Percentiles rank a stretch among this genome's conserved stretches.
These are phyloP conservation scores for Sminthurinus aureus DNA, from an alignment of 2,888 invertebrate species.

Conservation along the genomic window DNA sequence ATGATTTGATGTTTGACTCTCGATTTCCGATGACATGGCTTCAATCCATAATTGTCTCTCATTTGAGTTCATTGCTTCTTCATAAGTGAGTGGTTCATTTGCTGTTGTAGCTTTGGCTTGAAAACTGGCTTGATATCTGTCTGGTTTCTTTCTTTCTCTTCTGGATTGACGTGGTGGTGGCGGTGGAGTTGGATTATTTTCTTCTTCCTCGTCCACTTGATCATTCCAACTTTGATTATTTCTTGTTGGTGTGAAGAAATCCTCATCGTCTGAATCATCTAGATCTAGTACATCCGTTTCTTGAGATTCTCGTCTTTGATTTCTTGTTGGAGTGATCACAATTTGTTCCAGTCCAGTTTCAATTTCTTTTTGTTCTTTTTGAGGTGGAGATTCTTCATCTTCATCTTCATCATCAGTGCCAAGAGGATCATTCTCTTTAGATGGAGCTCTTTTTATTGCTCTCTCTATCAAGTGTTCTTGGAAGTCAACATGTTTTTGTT, in stretches of 20 bases:
- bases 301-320: background rate
- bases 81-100: slow-evolving; percentile 6
- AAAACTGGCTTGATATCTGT: background rate
- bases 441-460: no score
- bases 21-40: background rate
- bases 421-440: no score
- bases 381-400: background rate
- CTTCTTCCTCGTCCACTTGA: background rate
- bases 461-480: background rate
- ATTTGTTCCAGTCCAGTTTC: no score
- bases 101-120: background rate
- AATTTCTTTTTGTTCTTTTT: background rate
- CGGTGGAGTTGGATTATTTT: no score
- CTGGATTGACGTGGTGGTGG: no score
- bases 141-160: background rate
- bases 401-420: background rate
- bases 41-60: background rate
- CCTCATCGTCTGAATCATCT: background rate
- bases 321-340: background rate
- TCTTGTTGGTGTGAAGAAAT: background rate
- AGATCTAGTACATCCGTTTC: background rate
- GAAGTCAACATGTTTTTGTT: background rate
- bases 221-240: no score
- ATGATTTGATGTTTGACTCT: background rate
- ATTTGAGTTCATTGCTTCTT: background rate